Evolutionary conservation across 2,888 invertebrate species (phyloP).

Genomic region (Dynastes tityus): DNA sequence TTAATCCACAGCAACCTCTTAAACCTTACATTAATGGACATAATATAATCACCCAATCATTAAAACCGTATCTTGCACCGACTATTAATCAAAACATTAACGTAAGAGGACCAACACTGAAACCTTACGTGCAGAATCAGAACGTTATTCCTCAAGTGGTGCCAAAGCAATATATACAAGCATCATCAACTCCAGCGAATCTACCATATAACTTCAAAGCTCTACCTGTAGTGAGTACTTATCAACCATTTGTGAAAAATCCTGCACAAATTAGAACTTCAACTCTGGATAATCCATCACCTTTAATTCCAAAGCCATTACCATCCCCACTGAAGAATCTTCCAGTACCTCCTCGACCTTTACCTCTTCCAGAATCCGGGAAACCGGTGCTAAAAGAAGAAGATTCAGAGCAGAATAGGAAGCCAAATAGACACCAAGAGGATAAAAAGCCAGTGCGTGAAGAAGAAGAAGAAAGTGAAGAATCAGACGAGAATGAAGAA

Average conservation of each 20-base stretch:
- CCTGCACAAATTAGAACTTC: background rate
- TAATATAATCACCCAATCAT: background rate
- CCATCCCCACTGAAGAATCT: slow-evolving; percentile 40
- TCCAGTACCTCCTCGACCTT: slow-evolving; percentile 17
- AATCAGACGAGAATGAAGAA: slow-evolving; percentile 55
- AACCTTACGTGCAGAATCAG: slow-evolving; percentile 3
- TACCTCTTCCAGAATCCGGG: slow-evolving; percentile 39
- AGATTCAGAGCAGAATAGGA: slow-evolving; percentile 47
- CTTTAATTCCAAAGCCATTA: slow-evolving; percentile 25
- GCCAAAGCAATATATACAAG: slow-evolving; percentile 6
- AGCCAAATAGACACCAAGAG: slow-evolving; percentile 33
- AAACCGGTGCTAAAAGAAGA: slow-evolving; percentile 52
- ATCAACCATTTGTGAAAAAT: background rate
- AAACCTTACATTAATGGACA: background rate
- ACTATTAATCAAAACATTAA: slow-evolving; percentile 22
- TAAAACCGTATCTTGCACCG: slow-evolving; percentile 4
- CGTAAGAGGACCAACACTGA: slow-evolving; percentile 10
- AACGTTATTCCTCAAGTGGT: slow-evolving; percentile 15
- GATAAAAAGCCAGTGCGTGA: slow-evolving; percentile 11
- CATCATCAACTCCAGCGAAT: slow-evolving; percentile 17
- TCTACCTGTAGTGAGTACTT: background rate
- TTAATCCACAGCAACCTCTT: slow-evolving; percentile 41
- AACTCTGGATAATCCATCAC: slow-evolving; percentile 11
- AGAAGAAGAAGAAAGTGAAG: slow-evolving; percentile 54
- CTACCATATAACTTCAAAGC: slow-evolving; percentile 26